A percentile compares a stretch with the other conserved stretches of the same genome.
These are phyloP conservation scores for Cliona cf. orientalis DNA, from an alignment of 37 sponge, comb jelly and placozoan species.

Conservation along the genomic window DNA sequence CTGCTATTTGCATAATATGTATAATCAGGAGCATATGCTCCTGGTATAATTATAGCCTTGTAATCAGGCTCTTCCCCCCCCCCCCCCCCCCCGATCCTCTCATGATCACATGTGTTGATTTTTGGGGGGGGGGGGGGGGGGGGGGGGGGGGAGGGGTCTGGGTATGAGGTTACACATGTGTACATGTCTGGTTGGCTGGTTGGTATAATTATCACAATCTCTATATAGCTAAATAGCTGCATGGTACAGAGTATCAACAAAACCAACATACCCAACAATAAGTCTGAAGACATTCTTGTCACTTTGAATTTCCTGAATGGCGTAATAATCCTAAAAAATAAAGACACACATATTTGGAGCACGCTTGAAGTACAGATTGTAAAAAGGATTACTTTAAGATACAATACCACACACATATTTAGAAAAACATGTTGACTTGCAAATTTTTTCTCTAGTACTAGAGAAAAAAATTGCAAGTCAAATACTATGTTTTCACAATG, in stretches of 20 bases:
- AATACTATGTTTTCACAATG: no score
- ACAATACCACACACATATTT: no score
- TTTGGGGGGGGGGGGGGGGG: neutral
- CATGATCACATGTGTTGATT: no score
- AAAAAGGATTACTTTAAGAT: no score
- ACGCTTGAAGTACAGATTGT: no score
- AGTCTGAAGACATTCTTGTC: slow-evolving; percentile 72
- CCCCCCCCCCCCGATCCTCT: no score
- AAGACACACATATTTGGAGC: neutral
- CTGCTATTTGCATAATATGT: neutral
- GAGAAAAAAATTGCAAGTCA: no score
- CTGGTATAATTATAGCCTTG: neutral
- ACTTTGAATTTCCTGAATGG: slow-evolving; percentile 81
- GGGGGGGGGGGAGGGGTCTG: slow-evolving; percentile 1
- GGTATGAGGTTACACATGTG: neutral
- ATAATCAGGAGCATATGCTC: no score
- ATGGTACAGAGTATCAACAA: neutral
- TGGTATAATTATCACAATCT: neutral
- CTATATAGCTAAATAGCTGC: neutral
- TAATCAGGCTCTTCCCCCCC: no score
- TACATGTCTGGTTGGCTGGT: neutral
- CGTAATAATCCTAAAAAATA: slow-evolving; percentile 74
- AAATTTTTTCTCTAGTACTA: neutral
- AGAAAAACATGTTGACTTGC: no score
- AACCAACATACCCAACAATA: slow-evolving; percentile 68